Conservation (phyloP, 1,140 invertebrate genomes). For the Solenopsis fugax region DNA sequence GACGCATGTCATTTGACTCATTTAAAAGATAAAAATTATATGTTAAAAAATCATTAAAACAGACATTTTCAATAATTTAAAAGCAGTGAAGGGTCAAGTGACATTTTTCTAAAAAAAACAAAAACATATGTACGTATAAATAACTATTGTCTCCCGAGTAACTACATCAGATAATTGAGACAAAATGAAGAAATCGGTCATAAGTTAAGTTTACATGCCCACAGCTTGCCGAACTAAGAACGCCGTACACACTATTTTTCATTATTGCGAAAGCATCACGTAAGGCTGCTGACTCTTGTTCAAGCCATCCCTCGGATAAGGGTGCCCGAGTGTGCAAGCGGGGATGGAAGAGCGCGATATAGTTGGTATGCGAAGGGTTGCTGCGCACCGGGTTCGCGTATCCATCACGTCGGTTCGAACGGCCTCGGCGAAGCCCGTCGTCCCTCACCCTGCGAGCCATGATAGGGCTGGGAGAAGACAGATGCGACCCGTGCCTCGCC, state of each 20-base stretch:
- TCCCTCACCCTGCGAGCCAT: slow-evolving; percentile 41
- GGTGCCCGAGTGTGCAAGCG: slow-evolving; percentile 46
- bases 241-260: slow-evolving; percentile 13
- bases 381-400: slow-evolving; percentile 79
- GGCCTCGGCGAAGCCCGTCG: slow-evolving; percentile 39
- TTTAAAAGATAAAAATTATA: not conserved
- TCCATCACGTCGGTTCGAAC: slow-evolving; percentile 81
- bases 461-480: slow-evolving; percentile 78
- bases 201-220: not conserved
- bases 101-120: not conserved
- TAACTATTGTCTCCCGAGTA: not conserved
- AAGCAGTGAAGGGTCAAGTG: not conserved
- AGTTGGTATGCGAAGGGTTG: slow-evolving; percentile 82
- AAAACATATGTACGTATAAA: not conserved
- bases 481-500: slow-evolving; percentile 81
- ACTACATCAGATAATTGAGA: not conserved
- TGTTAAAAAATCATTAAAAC: not conserved
- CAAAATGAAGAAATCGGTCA: not conserved
- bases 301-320: slow-evolving; percentile 49
- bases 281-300: slow-evolving; percentile 35
- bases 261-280: slow-evolving; percentile 13
- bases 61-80: not conserved
- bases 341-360: slow-evolving; percentile 46
- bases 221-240: not conserved
- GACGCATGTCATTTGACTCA: not conserved